Evolutionary conservation across 2,888 invertebrate species (phyloP), one percentile per base, ranked within the genome.

Genomic region (Drosophila rellima): DNA sequence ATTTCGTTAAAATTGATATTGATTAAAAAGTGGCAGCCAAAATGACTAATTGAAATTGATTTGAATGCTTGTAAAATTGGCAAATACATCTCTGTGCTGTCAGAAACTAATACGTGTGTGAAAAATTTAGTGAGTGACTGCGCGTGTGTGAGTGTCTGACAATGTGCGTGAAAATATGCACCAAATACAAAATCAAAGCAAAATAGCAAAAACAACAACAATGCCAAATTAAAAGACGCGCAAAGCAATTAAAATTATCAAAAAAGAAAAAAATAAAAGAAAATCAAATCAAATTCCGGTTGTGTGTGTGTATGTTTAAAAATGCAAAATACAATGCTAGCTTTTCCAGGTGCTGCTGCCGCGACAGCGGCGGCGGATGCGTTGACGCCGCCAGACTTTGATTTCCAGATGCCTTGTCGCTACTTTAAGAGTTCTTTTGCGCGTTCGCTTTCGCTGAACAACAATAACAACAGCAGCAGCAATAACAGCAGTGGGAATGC

Each of bases 391-490:
- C 90, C 91, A 11, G 92, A 92, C 62, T 92, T 92, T 74, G 92
- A 92, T 87, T 92, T 92, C 72, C 91, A 86, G 74, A 74, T 91
- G 78, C 90, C 93, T 54, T 93, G 92, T 37, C 93, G 93, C 70
- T 93, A 92, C 78, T 94, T 94, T 83, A 94, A 94, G 90, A 94
- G 94, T 87, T 93, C 93, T 67, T 94, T 93, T 89, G 94, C 94
- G 47, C 93, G 93, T 61, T 93, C 94, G 42, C 92, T 94, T 82
- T 93, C 93, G 63, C 91, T 91, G 59, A 93, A 86, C 71, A 89
- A 81, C 82, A n/a, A n/a, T n/a, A 89, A 77, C 80, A 74, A 68
- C 65, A 75, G 48, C 65, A 78, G 50, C 64, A 35, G 17, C 62
- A 61, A 4, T 66, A 68, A 11, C 64, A 57, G 26, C 5, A 55